Evolutionary conservation across 53 echinoderm and acorn worm genomes (phyloP).

Genomic region (Stichopus horrens): DNA sequence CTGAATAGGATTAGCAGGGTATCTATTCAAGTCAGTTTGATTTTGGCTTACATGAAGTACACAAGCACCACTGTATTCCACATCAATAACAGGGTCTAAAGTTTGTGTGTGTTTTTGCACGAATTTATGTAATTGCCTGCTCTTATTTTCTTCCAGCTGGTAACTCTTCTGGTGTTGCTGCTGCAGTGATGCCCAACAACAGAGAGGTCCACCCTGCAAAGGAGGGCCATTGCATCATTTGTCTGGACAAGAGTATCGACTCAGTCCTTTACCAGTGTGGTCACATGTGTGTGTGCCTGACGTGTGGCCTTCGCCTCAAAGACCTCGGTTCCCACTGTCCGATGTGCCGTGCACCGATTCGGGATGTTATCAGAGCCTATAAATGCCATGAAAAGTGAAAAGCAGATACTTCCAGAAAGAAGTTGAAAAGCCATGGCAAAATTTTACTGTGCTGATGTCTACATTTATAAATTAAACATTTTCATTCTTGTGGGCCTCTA

Average conservation of each 20-base stretch:
- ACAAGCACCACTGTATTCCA: too few species aligned
- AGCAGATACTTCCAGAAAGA: neutral
- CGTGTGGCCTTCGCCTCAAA: slow-evolving; percentile 83
- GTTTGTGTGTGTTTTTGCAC: too few species aligned
- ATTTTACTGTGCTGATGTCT: too few species aligned
- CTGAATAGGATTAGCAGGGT: too few species aligned
- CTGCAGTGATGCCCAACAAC: neutral
- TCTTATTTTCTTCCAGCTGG: neutral
- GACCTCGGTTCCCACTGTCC: slow-evolving; percentile 88
- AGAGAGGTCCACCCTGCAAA: slow-evolving; percentile 62
- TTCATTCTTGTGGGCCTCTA: too few species aligned
- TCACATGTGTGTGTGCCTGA: slow-evolving; percentile 96
- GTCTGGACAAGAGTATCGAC: slow-evolving; percentile 85
- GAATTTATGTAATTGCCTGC: neutral
- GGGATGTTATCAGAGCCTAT: slow-evolving; percentile 95
- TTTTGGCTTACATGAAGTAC: too few species aligned
- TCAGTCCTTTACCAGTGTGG: slow-evolving; percentile 96
- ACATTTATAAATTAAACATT: too few species aligned
- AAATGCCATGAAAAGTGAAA: slow-evolving; percentile 69
- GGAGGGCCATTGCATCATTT: slow-evolving; percentile 94
- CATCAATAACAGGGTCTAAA: too few species aligned
- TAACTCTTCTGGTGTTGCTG: neutral
- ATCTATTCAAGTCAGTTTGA: too few species aligned
- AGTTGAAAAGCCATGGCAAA: neutral
- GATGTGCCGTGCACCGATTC: slow-evolving; percentile 95